Base-by-base conservation (phyloP, 2,113 vertebrate species). In the Otis tarda region DNA sequence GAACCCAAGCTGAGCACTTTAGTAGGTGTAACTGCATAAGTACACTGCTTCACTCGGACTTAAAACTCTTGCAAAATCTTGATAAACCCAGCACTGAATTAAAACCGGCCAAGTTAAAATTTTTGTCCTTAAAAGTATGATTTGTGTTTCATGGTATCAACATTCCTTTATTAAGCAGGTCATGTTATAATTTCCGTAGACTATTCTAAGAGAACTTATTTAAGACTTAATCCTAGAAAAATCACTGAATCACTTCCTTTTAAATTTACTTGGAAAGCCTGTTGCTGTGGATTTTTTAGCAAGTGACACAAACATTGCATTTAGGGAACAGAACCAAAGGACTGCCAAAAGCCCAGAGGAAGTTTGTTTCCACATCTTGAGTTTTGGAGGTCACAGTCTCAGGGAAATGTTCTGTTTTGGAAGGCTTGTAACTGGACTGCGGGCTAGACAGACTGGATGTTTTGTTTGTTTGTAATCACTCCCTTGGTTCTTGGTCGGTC, bases 291-390 rank as follows among this genome's bases (percentile, higher is more conserved):
- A 37, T 84, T 74, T 81, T 92, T 78, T 67, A 90, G 71, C 30
- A 73, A 94, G 88, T 14, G 24, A 73, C 69, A 91, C 49, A 93
- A 95, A 82, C 83, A 74, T 41, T 77, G 59, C 31, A 4, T 79
- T 82, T 65, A 85, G 83, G 79, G 75, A 93, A 80, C 33, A 47
- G 61, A 37, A 91, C 80, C 33, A 69, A 76, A 93, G 78, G 94
- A 94, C 95, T 83, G 85, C 49, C 73, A 83, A 93, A 60, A 53
- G 90, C 76, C 80, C 83, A 27, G 45, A 60, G 88, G 69, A 96
- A 89, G 56, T 57, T 93, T 94, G 60, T 88, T 90, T 92, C 68
- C 86, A 87, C 61, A 45, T 70, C 81, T 78, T 78, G 80, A 60
- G 37, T 84, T 89, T 69, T 57, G 57, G 83, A 89, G 82, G 92